Base-by-base conservation (phyloP, 2,113 vertebrate species). In the Aix galericulata region DNA sequence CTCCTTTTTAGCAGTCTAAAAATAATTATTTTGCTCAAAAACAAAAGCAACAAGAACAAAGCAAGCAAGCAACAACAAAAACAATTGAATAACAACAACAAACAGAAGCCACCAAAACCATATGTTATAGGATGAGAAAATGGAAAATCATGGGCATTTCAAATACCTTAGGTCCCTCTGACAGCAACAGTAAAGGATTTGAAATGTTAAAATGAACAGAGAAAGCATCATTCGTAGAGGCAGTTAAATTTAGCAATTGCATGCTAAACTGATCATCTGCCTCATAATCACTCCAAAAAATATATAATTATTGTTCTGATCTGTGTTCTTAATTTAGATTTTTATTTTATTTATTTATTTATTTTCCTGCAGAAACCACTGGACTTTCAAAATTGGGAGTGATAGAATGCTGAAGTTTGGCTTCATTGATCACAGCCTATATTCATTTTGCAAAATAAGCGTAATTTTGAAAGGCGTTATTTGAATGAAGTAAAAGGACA, bases 391-490 rank as follows among this genome's bases (percentile, higher is more conserved):
- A 87, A 64, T 73, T 75, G 86, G 73, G 91, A 93, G 66, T 17
- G 60, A 52, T 44, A 67, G 60, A 95, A 71, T 84, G 40, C 17
- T 95, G 23, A 81, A 84, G n/a, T 86, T 92, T 89, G 62, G 77
- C 34, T 94, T 42, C 85, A 93, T 23, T 88, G 60, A 85, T 79
- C 93, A 82, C 31, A 89, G 40, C 3, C 38, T 67, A 13, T 53
- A 89, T 42, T 82, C 64, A 86, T 93, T 90, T 94, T 91, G 40
- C 56, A 94, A 97, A 91, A 88, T 76, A 94, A 93, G 68, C 40
- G 79, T 72, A 86, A 69, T 93, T 66, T 92, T 16, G 40, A 95
- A 96, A 84, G 32, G 6, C 15, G 7, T 56, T 68, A 82, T 96
- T 88, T 95, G 42, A 96, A 91, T 93, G 62, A 94, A 95, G 9